phyloP scores from a whole-genome alignment of 2,888 invertebrate species.

The Icerya purchasi region DNA sequence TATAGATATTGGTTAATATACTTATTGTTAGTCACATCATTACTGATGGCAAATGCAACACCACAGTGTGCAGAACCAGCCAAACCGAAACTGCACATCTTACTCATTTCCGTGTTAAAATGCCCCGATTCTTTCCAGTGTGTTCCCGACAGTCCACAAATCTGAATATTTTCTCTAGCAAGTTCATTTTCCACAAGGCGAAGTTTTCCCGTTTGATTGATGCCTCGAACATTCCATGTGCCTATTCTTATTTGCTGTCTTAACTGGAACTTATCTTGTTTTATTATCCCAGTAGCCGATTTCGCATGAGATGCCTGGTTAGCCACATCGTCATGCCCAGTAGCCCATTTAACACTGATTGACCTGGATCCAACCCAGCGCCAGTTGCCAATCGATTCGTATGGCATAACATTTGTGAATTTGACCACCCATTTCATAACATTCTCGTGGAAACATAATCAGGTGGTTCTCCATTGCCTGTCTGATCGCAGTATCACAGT shows the following conservation, averaged over 20 bases:
- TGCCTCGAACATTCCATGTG: not conserved
- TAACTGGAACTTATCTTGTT: not conserved
- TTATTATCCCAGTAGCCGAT: not conserved
- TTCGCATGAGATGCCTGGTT: not conserved
- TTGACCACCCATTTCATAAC: not conserved
- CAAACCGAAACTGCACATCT: not conserved
- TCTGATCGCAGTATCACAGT: not conserved
- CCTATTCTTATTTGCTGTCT: not conserved
- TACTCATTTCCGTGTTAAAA: not conserved
- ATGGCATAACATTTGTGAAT: not conserved
- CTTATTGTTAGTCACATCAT: not conserved
- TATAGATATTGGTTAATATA: not conserved
- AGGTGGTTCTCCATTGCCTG: not conserved
- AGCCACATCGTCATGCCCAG: not conserved
- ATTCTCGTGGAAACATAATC: not conserved
- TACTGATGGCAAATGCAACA: not conserved
- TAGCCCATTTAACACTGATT: not conserved
- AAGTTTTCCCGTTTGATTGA: not conserved
- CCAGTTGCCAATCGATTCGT: not conserved
- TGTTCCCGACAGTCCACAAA: not conserved
- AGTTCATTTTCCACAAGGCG: not conserved
- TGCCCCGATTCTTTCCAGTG: not conserved
- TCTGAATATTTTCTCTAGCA: not conserved
- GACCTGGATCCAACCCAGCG: not conserved
- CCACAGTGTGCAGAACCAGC: not conserved